A percentile compares a stretch with the other conserved stretches of the same genome.
Conservation (phyloP, 1,140 invertebrate genomes). For the Cotesia typhae region DNA sequence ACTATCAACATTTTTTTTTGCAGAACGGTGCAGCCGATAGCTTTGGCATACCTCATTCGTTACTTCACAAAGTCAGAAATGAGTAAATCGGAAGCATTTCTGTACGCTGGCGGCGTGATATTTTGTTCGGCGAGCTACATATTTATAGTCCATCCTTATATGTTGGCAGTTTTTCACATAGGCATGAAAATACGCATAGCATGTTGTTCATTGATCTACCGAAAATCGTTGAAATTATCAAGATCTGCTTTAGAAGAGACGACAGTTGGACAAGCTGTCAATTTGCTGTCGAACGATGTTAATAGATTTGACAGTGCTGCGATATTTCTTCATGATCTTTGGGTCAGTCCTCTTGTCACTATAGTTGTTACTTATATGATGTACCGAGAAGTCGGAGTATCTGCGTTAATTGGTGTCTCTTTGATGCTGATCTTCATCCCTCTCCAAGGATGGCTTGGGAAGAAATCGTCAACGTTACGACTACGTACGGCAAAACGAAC, state of each 20-base stretch:
- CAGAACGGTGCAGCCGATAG: conserved; percentile 76
- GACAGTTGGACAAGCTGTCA: conserved; percentile 85
- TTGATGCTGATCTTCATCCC: conserved; percentile 85
- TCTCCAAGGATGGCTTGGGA: conserved; percentile 80
- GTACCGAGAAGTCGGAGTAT: conserved; percentile 76
- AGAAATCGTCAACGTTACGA: conserved; percentile 69
- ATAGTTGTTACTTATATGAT: conserved; percentile 78
- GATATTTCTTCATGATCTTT: conserved; percentile 74
- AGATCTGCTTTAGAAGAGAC: conserved; percentile 79
- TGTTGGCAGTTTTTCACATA: conserved; percentile 76
- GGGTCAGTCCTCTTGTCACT: conserved; percentile 81
- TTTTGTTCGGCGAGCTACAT: conserved; percentile 71
- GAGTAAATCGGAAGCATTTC: conserved; percentile 70
- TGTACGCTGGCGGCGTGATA: conserved; percentile 76
- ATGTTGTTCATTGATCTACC: conserved; percentile 83
- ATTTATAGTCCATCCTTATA: conserved; percentile 80
- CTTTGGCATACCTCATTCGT: conserved; percentile 73
- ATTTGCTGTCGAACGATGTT: conserved; percentile 87
- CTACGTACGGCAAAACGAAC: conserved; percentile 73
- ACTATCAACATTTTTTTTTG: background rate
- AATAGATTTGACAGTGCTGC: conserved; percentile 75
- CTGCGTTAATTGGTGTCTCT: conserved; percentile 79
- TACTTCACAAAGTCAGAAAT: conserved; percentile 69
- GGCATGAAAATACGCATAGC: conserved; percentile 81
- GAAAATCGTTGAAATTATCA: conserved; percentile 75